Base-by-base conservation (phyloP, 2,888 invertebrate genomes). In the Clusia tigrina region DNA sequence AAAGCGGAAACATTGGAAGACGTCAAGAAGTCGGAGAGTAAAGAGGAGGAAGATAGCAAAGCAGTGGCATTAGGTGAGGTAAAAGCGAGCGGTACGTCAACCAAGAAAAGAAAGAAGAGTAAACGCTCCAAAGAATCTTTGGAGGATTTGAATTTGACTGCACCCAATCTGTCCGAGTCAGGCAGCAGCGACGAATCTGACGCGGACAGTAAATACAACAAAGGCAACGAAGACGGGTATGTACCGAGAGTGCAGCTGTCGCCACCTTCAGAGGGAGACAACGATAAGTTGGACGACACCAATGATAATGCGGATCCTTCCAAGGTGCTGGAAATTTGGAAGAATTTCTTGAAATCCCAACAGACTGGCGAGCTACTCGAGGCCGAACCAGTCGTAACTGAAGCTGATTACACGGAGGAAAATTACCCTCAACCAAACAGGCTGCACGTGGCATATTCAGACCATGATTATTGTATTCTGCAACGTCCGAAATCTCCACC, bases 111-210 rank as follows among this genome's bases (percentile, higher is more conserved):
- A 62, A 84, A 83, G 58, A 82, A 80, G 62, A 78, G 77, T 53
- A 83, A 81, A 58, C 74, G 78, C 1, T 76, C 74, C 26, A 82
- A 82, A 62, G 81, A 81, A 56, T 79, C 78, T 3, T 61, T 82
- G 58, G 87, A 89, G 2, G 90, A 90, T 76, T 86, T 90, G 1
- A 89, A 94, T 84, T 84, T 94, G 60, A 93, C 93, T 2, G 93
- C 91, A 2, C 85, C 93, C 48, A 94, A 94, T 85, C 85, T 94
- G 48, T 94, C 93, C 0, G 94, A 94, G 75, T 93, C 93, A 79
- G 94, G 93, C 73, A 92, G 91, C 67, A 91, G 91, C 71, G 88
- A 89, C 64, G 92, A 92, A 67, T 88, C 84, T 2, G 89, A 88
- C 15, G 75, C 78, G 24, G 74, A 82, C 72, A 67, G 67, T 24